These are phyloP conservation scores for Platycnemis pennipes DNA, from an alignment of 2,888 invertebrate species.

Conservation along the genomic window DNA sequence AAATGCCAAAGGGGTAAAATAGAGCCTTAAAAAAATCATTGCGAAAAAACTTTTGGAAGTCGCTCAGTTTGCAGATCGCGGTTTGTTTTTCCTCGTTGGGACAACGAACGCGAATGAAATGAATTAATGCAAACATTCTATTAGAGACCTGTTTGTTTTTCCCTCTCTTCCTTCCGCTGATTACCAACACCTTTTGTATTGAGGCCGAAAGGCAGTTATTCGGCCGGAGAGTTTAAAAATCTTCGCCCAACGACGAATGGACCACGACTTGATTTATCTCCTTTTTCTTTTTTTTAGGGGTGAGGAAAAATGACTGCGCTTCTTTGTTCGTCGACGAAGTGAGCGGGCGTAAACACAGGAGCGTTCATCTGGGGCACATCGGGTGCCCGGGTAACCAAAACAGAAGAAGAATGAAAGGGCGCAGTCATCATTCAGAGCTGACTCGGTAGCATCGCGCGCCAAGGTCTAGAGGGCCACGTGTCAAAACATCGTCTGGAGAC, in stretches of 20 bases:
- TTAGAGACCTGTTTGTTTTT: not conserved
- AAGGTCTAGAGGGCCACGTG: not conserved
- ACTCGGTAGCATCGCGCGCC: not conserved
- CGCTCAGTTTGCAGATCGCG: too few species aligned
- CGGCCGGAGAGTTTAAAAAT: not conserved
- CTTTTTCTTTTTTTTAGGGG: not conserved
- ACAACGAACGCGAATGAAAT: too few species aligned
- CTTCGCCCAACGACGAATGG: not conserved
- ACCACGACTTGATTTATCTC: not conserved
- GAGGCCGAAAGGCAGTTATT: too few species aligned
- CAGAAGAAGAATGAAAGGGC: constrained; percentile 12
- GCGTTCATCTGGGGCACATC: constrained; percentile 2
- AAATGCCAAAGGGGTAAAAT: too few species aligned
- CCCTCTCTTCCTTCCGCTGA: not conserved
- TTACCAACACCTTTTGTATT: not conserved
- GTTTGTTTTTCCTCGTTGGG: too few species aligned
- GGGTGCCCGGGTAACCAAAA: not conserved
- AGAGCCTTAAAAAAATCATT: too few species aligned
- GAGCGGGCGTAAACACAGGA: not conserved
- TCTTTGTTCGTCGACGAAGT: too few species aligned
- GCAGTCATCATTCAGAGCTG: not conserved
- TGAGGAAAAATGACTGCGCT: not conserved
- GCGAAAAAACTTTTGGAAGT: too few species aligned
- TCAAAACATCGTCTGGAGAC: not conserved
- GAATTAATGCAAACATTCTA: not conserved